These are phyloP conservation scores for Rhizoglyphus robini DNA, from an alignment of 1,140 invertebrate genomes.

Conservation along the genomic window DNA sequence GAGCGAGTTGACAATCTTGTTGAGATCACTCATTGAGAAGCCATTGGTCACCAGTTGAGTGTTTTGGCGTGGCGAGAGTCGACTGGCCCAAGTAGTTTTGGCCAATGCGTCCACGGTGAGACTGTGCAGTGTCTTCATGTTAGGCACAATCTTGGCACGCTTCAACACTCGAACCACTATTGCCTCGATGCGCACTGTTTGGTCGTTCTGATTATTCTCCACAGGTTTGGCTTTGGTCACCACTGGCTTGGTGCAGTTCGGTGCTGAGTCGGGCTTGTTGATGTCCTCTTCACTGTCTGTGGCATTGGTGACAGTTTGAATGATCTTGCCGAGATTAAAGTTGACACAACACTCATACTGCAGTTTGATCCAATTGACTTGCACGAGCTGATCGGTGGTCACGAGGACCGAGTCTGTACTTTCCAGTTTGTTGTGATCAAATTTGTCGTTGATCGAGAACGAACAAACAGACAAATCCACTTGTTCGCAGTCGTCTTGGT, in stretches of 20 bases:
- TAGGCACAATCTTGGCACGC: background rate
- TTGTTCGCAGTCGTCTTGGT: background rate
- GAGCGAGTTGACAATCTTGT: background rate
- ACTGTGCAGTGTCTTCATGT: background rate
- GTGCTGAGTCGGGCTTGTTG: background rate
- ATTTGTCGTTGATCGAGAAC: background rate
- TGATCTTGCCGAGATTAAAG: background rate
- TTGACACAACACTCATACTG: background rate
- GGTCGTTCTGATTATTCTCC: background rate
- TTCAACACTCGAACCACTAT: background rate
- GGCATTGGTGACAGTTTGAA: background rate
- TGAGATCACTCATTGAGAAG: background rate
- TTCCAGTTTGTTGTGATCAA: background rate
- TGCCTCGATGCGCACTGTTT: background rate
- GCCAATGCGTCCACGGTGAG: background rate
- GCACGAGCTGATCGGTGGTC: too few relatives aligned
- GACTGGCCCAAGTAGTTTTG: background rate
- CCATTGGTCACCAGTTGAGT: background rate
- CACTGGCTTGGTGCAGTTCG: background rate
- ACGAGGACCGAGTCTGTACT: background rate
- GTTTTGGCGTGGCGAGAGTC: background rate
- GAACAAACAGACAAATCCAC: background rate
- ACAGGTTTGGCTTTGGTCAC: background rate
- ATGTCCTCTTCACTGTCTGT: background rate
- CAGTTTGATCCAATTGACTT: conserved; percentile 2